Evolutionary conservation across 2,797 vertebrate genomes (phyloP), one percentile per base, ranked within the genome.

Genomic region (Myotis daubentonii): DNA sequence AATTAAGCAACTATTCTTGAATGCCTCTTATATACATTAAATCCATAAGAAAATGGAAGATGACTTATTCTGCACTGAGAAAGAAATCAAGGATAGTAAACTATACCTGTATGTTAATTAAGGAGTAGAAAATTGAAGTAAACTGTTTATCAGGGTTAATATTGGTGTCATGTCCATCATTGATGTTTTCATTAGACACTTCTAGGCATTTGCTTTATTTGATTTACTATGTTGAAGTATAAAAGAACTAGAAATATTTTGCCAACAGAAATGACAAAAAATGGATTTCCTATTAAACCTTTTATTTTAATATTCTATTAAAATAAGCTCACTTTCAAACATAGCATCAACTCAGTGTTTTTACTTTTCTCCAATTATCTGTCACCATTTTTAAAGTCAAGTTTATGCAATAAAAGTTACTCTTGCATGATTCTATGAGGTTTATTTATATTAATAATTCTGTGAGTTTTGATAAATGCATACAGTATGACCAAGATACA

Each of bases 271-370:
- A 66, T 78, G 36, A 13, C 22, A 65, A 75, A 76, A 89, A 33
- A 16, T 36, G 49, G 36, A 66, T 85, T 88, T 49, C n/a, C 6
- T 53, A 38, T 75, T 78, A 84, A 95, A 36, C 28, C 6, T 76
- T 93, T 79, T 79, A 23, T 82, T 87, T 71, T 79, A 66, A 51
- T 17, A 78, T 62, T 88, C 19, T 80, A 71, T 79, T 85, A 70
- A 44, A 72, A 83, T 87, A 70, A 44, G 71, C 87, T 93, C 81
- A 62, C 83, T 72, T 96, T 81, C 55, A 87, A 89, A 68, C 41
- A 72, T 44, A 66, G 5, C 22, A 55, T n/a, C 15, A 89, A 13
- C 49, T 90, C 76, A 95, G 16, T 33, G 51, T 79, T 60, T 89
- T 87, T 47, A 83, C 84, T 94, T 84, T 68, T 68, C 53, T 20